A percentile compares a stretch with the other conserved stretches of the same genome.
These are phyloP conservation scores for Dugesia japonica DNA, from an alignment of 2,888 invertebrate genomes.

Conservation along the genomic window DNA sequence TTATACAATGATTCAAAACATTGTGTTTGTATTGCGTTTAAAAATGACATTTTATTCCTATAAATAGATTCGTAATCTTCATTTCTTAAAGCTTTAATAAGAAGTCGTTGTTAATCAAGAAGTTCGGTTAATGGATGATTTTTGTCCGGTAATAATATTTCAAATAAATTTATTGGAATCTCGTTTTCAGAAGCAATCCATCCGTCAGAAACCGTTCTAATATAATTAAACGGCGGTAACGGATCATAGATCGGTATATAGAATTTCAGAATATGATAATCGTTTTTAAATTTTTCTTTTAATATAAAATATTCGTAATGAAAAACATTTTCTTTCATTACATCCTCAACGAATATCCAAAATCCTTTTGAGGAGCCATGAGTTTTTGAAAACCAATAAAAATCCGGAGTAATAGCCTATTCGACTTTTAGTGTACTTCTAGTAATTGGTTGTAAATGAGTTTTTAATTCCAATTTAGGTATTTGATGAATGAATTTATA, in stretches of 20 bases:
- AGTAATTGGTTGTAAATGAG: conserved; percentile 93
- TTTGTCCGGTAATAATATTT: conserved; percentile 88
- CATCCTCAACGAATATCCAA: conserved; percentile 56
- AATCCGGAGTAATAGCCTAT: conserved; percentile 88
- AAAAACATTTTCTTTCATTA: conserved; percentile 57
- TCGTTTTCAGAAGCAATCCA: conserved; percentile 74
- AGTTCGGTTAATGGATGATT: conserved; percentile 92
- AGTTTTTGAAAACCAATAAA: conserved; percentile 93
- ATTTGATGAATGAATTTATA: conserved; percentile 79
- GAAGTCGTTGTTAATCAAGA: conserved; percentile 83
- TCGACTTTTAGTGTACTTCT: conserved; percentile 72
- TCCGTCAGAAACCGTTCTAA: conserved; percentile 54
- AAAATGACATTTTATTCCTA: conserved; percentile 67
- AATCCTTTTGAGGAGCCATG: conserved; percentile 56
- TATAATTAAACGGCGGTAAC: conserved; percentile 87
- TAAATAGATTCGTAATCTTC: conserved; percentile 60
- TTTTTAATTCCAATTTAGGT: conserved; percentile 81
- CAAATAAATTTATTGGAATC: conserved; percentile 85
- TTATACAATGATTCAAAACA: conserved; percentile 92
- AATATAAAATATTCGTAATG: conserved; percentile 88
- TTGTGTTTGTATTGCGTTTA: conserved; percentile 96
- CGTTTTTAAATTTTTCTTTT: conserved; percentile 72
- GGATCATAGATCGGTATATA: conserved; percentile 97
- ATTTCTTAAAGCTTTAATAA: conserved; percentile 71
- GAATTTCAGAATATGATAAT: conserved; percentile 88